Base-by-base conservation (phyloP, 2,113 vertebrate genomes). In the Formicarius rufipectus region DNA sequence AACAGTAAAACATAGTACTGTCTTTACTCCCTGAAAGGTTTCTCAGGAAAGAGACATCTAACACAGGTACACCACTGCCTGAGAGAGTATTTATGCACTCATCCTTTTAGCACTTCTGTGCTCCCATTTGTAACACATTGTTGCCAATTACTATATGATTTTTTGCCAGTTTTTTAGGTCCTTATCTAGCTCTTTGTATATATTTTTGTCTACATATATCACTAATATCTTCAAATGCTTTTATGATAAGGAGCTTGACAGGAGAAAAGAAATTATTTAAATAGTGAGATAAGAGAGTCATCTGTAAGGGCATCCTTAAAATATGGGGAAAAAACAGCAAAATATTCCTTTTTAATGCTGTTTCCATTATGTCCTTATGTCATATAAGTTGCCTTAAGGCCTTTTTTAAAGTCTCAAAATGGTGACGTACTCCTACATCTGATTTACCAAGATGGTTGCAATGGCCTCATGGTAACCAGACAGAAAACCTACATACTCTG, bases 341-440 rank as follows among this genome's bases (percentile, higher is more conserved):
- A 74, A 56, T 44, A 27, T 50, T 64, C 2, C 17, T 39, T 74
- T 8, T 40, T 50, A 80, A 30, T 18, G 50, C 10, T 35, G 11
- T 68, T 83, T 42, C 10, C 6, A 1, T 58, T 44, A 31, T 42
- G 11, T 68, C 58, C 37, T 2, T 49, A 23, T n/a, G 16, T 69
- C 81, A 16, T 0, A 0, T 39, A 58, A 58, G 5, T 58, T 80
- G 15, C 4, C 3, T 40, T 76, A 23, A 42, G 9, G 7, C 5
- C 19, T 63, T 83, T 75, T 35, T 19, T 53, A 10, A 68, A 87
- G 37, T 71, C 16, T 69, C 22, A n/a, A 6, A 63, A 71, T 68
- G 23, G 22, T 88, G 17, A 28, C 22, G 13, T 50, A 11, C 11
- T 56, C 42, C n/a, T 25, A 10, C 50, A 50, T 37, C 24, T 75